A percentile compares a stretch with the other conserved stretches of the same genome.
Conservation (phyloP, 2,888 invertebrate species). For the Flexamia atlantica region DNA sequence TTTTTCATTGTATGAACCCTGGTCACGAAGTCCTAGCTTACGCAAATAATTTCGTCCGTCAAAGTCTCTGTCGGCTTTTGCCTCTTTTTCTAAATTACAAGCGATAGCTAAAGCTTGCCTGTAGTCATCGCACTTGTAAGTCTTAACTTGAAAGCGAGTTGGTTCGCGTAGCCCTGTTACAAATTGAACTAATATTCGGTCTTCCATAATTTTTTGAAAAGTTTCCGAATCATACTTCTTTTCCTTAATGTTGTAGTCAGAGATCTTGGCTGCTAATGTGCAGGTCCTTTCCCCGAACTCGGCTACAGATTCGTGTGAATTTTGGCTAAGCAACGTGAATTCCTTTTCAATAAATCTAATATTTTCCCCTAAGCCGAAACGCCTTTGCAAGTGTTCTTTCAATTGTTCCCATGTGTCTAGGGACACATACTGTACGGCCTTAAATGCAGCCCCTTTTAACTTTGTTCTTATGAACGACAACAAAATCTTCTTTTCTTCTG, state of each 20-base stretch:
- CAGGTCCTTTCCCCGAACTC: slow-evolving; percentile 39
- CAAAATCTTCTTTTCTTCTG: neutral
- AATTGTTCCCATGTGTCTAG: slow-evolving; percentile 13
- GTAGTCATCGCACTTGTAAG: slow-evolving; percentile 27
- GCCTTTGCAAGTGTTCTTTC: slow-evolving; percentile 1
- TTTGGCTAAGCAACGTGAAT: slow-evolving; percentile 9
- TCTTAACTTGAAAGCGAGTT: slow-evolving; percentile 2
- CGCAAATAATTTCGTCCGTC: neutral
- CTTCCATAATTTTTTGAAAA: slow-evolving; percentile 50
- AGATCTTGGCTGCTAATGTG: slow-evolving; percentile 37
- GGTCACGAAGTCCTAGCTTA: slow-evolving; percentile 3
- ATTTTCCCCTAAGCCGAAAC: slow-evolving; percentile 30
- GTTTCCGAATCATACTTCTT: slow-evolving; percentile 35
- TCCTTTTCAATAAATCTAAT: slow-evolving; percentile 29
- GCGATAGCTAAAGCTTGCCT: slow-evolving; percentile 17
- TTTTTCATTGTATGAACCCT: slow-evolving; percentile 6
- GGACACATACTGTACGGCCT: slow-evolving; percentile 37
- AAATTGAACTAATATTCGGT: slow-evolving; percentile 43
- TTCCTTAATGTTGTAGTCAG: slow-evolving; percentile 35
- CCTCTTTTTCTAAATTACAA: slow-evolving; percentile 32
- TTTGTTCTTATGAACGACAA: slow-evolving; percentile 13
- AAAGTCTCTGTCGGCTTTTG: slow-evolving; percentile 18
- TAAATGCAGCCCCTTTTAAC: slow-evolving; percentile 24
- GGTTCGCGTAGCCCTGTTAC: slow-evolving; percentile 31
- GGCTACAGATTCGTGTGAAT: slow-evolving; percentile 18